Conservation (phyloP, 2,797 vertebrate species). For the Urocyon cinereoargenteus region DNA sequence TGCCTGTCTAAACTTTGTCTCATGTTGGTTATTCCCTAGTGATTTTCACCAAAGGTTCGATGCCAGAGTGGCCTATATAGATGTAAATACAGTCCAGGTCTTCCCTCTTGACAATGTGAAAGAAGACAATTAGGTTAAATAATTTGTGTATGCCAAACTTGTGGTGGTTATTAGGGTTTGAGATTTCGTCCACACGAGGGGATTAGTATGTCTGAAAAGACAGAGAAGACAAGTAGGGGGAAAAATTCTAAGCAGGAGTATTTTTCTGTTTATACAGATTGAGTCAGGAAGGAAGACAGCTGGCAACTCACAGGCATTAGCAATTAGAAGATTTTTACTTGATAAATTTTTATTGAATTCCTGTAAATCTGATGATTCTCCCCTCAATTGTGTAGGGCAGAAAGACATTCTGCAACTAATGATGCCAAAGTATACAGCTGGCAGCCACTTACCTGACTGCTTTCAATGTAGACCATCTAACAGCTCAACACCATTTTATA, state of each 20-base stretch:
- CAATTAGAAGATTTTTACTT: not conserved
- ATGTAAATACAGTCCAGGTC: not conserved
- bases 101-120: not conserved
- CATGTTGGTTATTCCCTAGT: not conserved
- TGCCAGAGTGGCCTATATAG: not conserved
- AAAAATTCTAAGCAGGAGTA: not conserved
- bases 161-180: not conserved
- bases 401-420: not conserved
- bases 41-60: not conserved
- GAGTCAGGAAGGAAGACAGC: not conserved
- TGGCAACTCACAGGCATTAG: not conserved
- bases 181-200: not conserved
- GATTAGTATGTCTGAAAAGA: not conserved
- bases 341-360: not conserved
- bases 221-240: not conserved
- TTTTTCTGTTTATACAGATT: not conserved
- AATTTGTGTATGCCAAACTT: not conserved
- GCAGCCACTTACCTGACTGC: not conserved
- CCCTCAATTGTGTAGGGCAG: not conserved
- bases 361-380: not conserved
- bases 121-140: conserved; percentile 36
- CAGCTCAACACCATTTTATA: not conserved
- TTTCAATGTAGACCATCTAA: not conserved
- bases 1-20: not conserved
- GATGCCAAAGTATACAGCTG: not conserved